Evolutionary conservation across 2,113 vertebrate species (phyloP), one percentile per base, ranked within the genome.

Genomic region (Sinocyclocheilus rhinocerous): DNA sequence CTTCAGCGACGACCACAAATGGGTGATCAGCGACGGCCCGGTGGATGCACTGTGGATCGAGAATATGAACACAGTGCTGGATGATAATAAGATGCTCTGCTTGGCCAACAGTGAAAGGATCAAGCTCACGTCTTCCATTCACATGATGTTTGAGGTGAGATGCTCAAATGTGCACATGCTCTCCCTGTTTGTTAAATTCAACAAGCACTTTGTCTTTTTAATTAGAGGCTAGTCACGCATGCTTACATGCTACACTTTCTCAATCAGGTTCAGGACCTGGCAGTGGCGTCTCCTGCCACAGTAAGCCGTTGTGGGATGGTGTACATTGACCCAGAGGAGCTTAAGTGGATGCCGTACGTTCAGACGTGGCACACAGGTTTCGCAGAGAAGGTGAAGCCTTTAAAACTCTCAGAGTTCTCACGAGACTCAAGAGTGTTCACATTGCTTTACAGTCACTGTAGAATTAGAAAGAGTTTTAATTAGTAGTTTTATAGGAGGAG

Each of bases 21-120:
- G 97, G 97, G 95, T 97, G 65, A 82, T 97, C 84, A 95, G 95
- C 16, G 96, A 97, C 29, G 97, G 96, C 2, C 96, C 96, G 0
- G 96, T 97, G 42, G 97, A 97, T n/a, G 96, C 96, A 5, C 91
- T 97, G 75, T 97, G 97, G 97, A 97, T 97, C 24, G 96, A 97
- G 94, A 97, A 97, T 76, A 95, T 97, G 95, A 97, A 97, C 88
- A 97, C 96, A 0, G 96, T 97, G 33, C 88, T 97, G 92, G 97
- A 97, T 61, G 97, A 97, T 90, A 97, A 97, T 91, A 97, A 97
- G 92, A 97, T 96, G 96, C 95, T 97, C 50, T 97, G 97, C 83
- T 90, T 97, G 91, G 96, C 96, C 5, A 97, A 97, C 92, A 96
- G 96, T 84, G 97, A 97, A 90, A 91, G 96, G 85, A 97, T 97